Evolutionary conservation across 1,140 invertebrate genomes (phyloP).

Genomic region (Neodiprion lecontei): DNA sequence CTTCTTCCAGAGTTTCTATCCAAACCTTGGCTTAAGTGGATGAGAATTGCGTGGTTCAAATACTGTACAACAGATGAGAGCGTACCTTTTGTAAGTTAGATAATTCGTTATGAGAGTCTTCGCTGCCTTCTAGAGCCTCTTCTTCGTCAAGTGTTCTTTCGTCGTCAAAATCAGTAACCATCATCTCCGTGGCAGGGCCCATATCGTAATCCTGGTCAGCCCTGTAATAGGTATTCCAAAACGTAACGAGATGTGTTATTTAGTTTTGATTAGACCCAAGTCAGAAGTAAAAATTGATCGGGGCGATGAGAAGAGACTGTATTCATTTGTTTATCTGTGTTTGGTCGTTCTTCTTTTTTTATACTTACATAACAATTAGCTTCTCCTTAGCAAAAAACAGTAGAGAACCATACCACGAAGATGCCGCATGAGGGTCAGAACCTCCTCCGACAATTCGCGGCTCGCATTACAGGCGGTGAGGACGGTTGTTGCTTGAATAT

Average conservation of each 20-base stretch:
- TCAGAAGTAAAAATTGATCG: not conserved
- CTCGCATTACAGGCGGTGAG: not conserved
- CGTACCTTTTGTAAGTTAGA: slow-evolving; percentile 84
- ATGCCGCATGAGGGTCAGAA: slow-evolving; percentile 15
- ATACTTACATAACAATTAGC: slow-evolving; percentile 45
- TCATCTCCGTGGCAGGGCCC: slow-evolving; percentile 83
- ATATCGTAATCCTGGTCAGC: slow-evolving; percentile 67
- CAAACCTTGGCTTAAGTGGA: not conserved
- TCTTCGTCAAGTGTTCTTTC: slow-evolving; percentile 95
- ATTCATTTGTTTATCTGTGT: not conserved
- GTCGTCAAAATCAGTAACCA: slow-evolving; percentile 97
- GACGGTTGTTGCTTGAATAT: not conserved
- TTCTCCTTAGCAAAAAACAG: slow-evolving; percentile 32
- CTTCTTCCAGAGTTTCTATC: not conserved
- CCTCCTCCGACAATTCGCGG: not conserved
- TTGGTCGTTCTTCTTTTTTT: not conserved
- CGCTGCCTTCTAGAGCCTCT: slow-evolving; percentile 88
- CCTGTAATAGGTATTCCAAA: slow-evolving; percentile 37
- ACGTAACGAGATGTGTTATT: slow-evolving; percentile 12
- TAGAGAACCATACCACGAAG: slow-evolving; percentile 41
- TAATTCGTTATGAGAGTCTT: slow-evolving; percentile 87
- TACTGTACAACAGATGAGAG: not conserved
- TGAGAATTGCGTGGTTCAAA: too few species aligned
- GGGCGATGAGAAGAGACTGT: slow-evolving; percentile 17
- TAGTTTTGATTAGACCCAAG: slow-evolving; percentile 8